Evolutionary conservation across 2,113 vertebrate species (phyloP).

Genomic region (Sylvia atricapilla): DNA sequence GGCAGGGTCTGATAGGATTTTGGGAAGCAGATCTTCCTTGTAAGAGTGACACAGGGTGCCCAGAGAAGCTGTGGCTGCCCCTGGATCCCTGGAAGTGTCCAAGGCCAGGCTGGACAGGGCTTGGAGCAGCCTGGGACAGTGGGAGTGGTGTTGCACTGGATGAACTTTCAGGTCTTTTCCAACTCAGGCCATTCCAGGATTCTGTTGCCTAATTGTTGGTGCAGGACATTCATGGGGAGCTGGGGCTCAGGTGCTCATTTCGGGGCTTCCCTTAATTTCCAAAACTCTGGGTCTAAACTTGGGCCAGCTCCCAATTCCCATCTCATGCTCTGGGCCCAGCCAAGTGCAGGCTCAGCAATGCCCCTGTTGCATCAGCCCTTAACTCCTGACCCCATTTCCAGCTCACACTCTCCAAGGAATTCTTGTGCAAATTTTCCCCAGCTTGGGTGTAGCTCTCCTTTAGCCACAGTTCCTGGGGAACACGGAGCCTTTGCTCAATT

Average conservation of each 20-base stretch:
- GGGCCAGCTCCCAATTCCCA: neutral
- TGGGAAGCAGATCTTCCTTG: neutral
- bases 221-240: neutral
- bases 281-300: neutral
- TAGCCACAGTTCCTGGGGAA: neutral
- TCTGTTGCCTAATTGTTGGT: neutral
- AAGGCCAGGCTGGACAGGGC: neutral
- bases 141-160: neutral
- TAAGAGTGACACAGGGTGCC: neutral
- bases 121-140: fast-evolving
- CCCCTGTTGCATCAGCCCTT: neutral
- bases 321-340: neutral
- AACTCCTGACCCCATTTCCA: conserved; percentile 32
- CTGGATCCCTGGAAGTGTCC: neutral
- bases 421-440: conserved; percentile 12
- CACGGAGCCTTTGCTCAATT: neutral
- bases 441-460: conserved; percentile 2
- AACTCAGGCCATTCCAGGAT: neutral
- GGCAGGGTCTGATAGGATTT: fast-evolving
- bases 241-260: neutral
- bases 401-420: neutral
- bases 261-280: neutral
- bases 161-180: neutral
- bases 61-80: neutral
- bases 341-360: conserved; percentile 16